phyloP scores from a whole-genome alignment of 2,113 vertebrate genomes.

The Paramormyrops kingsleyae region DNA sequence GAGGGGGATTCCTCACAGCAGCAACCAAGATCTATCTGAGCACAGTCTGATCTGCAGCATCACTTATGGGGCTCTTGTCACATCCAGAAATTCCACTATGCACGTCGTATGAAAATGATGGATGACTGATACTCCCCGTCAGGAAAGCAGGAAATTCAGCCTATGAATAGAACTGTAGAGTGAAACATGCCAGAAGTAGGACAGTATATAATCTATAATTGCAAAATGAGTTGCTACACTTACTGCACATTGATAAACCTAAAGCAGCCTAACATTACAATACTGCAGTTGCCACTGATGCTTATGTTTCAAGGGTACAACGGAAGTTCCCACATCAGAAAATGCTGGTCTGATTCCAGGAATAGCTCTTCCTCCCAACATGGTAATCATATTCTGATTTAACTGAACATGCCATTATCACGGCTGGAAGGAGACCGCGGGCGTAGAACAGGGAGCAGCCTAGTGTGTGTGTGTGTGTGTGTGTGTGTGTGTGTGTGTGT shows the following conservation, averaged over 20 bases:
- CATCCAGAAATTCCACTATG: not conserved
- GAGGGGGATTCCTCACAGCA: slow-evolving; percentile 37
- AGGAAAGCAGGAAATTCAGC: not conserved
- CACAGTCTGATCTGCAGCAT: slow-evolving; percentile 26
- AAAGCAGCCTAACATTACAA: not conserved
- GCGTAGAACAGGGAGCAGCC: not conserved
- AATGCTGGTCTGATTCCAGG: not conserved
- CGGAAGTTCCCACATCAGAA: not conserved
- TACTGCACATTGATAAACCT: not conserved
- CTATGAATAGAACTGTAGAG: not conserved
- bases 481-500: not conserved
- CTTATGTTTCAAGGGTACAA: not conserved
- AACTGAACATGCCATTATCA: not conserved
- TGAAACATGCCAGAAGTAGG: not conserved
- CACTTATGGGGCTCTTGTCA: not conserved
- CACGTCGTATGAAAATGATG: not conserved
- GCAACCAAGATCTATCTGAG: slow-evolving; percentile 20
- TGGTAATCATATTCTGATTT: not conserved
- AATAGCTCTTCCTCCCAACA: not conserved
- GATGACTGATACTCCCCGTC: not conserved
- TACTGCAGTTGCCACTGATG: not conserved
- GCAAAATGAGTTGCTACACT: not conserved
- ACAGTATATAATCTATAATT: not conserved
- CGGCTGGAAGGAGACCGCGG: not conserved
- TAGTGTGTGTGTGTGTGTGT: not conserved